Percentiles rank a stretch among this genome's conserved stretches.
These are phyloP conservation scores for Agrochola litura DNA, from an alignment of 2,888 invertebrate species.

Conservation along the genomic window DNA sequence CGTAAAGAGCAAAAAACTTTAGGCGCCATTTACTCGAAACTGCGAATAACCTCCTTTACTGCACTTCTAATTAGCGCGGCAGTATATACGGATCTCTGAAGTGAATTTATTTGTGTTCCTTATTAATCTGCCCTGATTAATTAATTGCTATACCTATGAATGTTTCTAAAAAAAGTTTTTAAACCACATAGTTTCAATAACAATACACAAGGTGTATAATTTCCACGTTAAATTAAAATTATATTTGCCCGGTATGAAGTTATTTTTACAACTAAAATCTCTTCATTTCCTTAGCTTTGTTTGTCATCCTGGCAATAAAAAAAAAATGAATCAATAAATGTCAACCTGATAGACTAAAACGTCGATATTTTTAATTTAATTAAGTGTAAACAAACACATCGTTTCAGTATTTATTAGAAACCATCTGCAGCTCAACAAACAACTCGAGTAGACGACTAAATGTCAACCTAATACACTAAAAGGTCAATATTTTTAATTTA, in stretches of 20 bases:
- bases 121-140: background rate
- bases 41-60: too few species aligned
- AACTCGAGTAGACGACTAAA: constrained; percentile 73
- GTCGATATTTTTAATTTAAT: constrained; percentile 4
- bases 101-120: background rate
- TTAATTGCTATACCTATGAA: background rate
- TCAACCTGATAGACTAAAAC: constrained; percentile 20
- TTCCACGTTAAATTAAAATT: background rate
- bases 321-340: constrained; percentile 10
- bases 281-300: background rate
- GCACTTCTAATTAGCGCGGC: too few species aligned
- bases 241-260: background rate
- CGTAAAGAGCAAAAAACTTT: too few species aligned
- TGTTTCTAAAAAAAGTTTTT: background rate
- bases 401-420: constrained; percentile 46
- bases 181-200: background rate
- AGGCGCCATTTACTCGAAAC: too few species aligned
- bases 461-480: constrained; percentile 10
- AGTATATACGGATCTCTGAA: too few species aligned
- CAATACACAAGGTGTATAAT: too few species aligned
- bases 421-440: constrained; percentile 45
- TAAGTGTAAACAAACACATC: constrained; percentile 4
- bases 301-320: background rate
- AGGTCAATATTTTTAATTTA: constrained; percentile 9
- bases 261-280: background rate